phyloP scores from a whole-genome alignment of 2,888 invertebrate genomes.

The Xiphydria camelus region DNA sequence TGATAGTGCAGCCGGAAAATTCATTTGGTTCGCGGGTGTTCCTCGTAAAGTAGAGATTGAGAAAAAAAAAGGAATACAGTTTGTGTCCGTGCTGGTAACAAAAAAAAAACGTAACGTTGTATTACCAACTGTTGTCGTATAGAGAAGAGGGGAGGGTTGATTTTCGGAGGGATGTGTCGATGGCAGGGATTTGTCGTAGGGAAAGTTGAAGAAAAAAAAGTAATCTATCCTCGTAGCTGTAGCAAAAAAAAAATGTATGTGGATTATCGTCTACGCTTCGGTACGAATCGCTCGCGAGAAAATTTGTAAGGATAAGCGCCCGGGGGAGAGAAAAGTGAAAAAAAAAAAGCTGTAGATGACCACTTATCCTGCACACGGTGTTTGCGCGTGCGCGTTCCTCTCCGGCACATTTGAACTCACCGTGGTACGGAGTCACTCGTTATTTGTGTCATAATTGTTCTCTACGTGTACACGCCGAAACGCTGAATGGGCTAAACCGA shows the following conservation, averaged over 20 bases:
- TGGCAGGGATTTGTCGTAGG: too few species aligned
- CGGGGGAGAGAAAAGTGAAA: conserved; percentile 5
- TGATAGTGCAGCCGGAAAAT: conserved; percentile 23
- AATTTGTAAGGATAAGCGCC: too few species aligned
- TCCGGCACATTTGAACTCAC: not conserved
- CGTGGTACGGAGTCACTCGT: not conserved
- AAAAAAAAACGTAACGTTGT: conserved; percentile 33
- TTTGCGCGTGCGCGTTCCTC: too few species aligned
- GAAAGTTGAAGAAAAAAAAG: too few species aligned
- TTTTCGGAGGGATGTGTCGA: too few species aligned
- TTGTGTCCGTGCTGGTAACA: conserved; percentile 48
- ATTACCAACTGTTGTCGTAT: conserved; percentile 33
- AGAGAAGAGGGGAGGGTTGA: too few species aligned
- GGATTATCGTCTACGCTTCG: too few species aligned
- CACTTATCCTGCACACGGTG: too few species aligned
- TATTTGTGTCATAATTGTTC: not conserved
- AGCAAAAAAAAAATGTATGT: too few species aligned
- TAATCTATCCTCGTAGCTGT: too few species aligned
- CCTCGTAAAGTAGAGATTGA: conserved; percentile 12
- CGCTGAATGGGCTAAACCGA: not conserved
- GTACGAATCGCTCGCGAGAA: too few species aligned
- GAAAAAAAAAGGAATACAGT: conserved; percentile 20
- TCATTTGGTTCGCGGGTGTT: conserved; percentile 18
- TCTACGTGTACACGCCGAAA: not conserved
- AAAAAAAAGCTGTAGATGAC: conserved; percentile 1